phyloP scores from a whole-genome alignment of 2,888 invertebrate genomes.

The Drosophila prolongata region DNA sequence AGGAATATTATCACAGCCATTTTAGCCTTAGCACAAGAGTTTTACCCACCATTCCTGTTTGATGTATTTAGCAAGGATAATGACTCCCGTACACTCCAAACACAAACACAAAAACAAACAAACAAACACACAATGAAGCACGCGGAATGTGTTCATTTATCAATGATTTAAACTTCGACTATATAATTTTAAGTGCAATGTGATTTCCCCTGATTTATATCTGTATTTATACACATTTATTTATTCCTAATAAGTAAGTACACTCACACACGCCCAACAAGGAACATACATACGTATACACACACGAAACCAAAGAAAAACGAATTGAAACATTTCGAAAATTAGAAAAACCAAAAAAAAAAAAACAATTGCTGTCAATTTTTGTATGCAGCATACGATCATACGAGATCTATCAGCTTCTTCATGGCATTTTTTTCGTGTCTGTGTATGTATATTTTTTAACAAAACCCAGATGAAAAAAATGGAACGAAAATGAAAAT shows the following conservation, averaged over 20 bases:
- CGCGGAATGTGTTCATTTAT: constrained; percentile 72
- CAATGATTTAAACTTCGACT: constrained; percentile 36
- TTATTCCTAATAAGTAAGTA: constrained; percentile 50
- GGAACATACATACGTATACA: constrained; percentile 17
- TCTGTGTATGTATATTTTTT: constrained; percentile 47
- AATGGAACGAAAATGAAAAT: constrained; percentile 31
- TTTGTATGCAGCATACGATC: constrained; percentile 22
- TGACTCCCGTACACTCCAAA: constrained; percentile 23
- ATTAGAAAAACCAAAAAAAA: not conserved
- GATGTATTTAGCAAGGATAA: constrained; percentile 66
- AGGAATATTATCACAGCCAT: constrained; percentile 58
- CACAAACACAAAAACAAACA: constrained; percentile 29
- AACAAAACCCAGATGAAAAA: constrained; percentile 17
- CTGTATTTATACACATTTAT: constrained; percentile 51
- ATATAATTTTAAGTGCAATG: constrained; percentile 71
- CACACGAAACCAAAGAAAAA: constrained; percentile 20
- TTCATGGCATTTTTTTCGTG: constrained; percentile 37
- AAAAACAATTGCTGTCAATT: constrained; percentile 39
- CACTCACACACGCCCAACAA: constrained; percentile 42
- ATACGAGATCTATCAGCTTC: constrained; percentile 28
- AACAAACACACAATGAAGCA: constrained; percentile 33
- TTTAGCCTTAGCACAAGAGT: constrained; percentile 77
- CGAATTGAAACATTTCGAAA: not conserved
- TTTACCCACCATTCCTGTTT: constrained; percentile 78
- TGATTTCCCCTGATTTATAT: constrained; percentile 54